Conservation (phyloP, 2,888 invertebrate genomes). For the Eutolmus rufibarbis region DNA sequence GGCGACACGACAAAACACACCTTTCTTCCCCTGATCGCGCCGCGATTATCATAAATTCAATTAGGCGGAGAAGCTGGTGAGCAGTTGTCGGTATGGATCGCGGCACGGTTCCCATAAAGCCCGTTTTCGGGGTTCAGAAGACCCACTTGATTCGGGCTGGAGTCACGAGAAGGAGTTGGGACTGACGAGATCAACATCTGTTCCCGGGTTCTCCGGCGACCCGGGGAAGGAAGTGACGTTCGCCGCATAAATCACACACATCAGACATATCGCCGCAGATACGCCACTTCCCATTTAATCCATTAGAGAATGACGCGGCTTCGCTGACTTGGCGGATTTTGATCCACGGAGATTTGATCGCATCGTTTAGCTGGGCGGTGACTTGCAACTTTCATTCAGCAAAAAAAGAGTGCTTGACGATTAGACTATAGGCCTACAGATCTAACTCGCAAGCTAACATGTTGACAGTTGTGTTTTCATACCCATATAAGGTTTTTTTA, state of each 20-base stretch:
- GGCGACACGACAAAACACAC: constrained; percentile 20
- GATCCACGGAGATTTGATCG: background rate
- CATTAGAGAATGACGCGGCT: constrained; percentile 4
- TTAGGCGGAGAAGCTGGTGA: background rate
- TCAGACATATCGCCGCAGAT: background rate
- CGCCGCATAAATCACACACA: background rate
- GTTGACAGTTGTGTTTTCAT: background rate
- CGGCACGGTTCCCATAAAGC: background rate
- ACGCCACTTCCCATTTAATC: background rate
- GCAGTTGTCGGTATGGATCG: background rate
- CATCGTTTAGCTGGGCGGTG: background rate
- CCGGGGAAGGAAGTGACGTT: background rate
- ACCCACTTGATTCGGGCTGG: background rate
- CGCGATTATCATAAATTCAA: constrained; percentile 25
- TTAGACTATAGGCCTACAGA: background rate
- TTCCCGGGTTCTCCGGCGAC: background rate
- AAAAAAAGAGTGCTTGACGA: background rate
- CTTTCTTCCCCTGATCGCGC: background rate
- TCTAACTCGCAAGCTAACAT: background rate
- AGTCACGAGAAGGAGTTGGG: background rate
- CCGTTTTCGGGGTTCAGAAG: background rate
- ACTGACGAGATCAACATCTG: background rate
- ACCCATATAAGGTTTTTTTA: background rate
- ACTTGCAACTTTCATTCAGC: background rate
- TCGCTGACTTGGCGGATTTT: constrained; percentile 16